A percentile compares a stretch with the other conserved stretches of the same genome.
Evolutionary conservation across 2,113 vertebrate species (phyloP).

Genomic region (Mirounga angustirostris): DNA sequence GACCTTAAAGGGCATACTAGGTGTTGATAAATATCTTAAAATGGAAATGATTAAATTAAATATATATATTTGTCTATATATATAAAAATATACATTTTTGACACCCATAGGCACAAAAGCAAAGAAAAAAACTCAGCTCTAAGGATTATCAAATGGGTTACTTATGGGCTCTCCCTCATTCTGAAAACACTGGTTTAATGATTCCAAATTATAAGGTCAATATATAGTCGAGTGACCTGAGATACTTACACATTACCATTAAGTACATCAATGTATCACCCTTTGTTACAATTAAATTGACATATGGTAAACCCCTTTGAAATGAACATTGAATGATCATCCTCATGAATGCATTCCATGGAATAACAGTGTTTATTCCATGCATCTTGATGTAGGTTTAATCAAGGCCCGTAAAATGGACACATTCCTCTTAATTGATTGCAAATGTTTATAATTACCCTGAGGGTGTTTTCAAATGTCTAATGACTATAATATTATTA

Average conservation of each 20-base stretch:
- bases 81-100: background rate
- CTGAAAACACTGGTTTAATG: slow-evolving; percentile 6
- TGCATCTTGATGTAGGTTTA: slow-evolving; percentile 80
- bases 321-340: slow-evolving; percentile 26
- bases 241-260: background rate
- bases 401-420: slow-evolving; percentile 84
- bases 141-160: background rate
- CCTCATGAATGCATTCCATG: background rate
- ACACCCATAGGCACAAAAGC: background rate
- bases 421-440: slow-evolving; percentile 83
- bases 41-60: background rate
- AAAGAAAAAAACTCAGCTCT: background rate
- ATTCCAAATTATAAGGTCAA: background rate
- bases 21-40: background rate
- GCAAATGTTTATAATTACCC: slow-evolving; percentile 86
- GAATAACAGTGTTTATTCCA: background rate
- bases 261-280: background rate
- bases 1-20: background rate
- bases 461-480: slow-evolving; percentile 83
- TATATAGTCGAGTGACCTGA: background rate
- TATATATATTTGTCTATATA: background rate
- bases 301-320: background rate
- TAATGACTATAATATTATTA: slow-evolving; percentile 86
- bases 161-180: background rate
- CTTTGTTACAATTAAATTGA: background rate